Conservation (phyloP, 2,113 vertebrate genomes). For the Actenoides hombroni region DNA sequence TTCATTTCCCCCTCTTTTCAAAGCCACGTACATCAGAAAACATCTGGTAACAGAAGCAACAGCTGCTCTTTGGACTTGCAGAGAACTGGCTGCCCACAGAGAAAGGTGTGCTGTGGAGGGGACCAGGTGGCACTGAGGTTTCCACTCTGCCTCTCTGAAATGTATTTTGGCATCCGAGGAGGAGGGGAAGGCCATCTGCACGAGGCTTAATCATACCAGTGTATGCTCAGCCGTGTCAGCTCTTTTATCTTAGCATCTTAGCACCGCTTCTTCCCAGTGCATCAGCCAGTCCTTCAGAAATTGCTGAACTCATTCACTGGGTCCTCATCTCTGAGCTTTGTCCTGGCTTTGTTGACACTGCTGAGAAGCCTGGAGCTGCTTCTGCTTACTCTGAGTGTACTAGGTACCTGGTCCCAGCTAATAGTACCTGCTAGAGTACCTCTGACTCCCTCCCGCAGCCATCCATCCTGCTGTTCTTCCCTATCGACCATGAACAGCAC, state of each 20-base stretch:
- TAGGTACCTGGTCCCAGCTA: background rate
- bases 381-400: background rate
- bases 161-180: background rate
- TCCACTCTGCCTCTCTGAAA: background rate
- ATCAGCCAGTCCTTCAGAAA: background rate
- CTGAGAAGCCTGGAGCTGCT: background rate
- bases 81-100: background rate
- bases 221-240: background rate
- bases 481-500: background rate
- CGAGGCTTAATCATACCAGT: background rate
- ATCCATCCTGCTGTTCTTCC: background rate
- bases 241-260: background rate
- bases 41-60: background rate
- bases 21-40: background rate
- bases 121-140: accelerated
- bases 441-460: background rate
- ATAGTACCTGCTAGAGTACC: background rate
- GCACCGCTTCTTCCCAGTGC: background rate
- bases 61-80: background rate
- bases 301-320: background rate
- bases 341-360: background rate
- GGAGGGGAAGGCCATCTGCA: background rate
- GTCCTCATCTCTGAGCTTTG: background rate
- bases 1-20: background rate
- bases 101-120: background rate